Evolutionary conservation across 2,113 vertebrate species (phyloP), one percentile per base, ranked within the genome.

Genomic region (Calyptomena viridis): DNA sequence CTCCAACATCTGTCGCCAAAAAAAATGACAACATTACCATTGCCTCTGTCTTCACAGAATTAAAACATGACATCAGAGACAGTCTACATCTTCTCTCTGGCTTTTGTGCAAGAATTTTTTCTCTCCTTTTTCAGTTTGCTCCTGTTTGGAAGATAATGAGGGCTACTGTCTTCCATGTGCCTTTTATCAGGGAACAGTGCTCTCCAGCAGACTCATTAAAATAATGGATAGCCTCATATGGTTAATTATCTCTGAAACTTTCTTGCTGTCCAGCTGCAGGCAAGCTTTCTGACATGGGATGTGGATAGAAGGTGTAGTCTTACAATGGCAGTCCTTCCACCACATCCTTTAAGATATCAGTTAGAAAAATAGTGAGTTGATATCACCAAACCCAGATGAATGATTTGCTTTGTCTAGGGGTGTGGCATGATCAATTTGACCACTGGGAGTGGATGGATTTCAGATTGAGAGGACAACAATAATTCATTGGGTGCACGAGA

Each of bases 181-280:
- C 62, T 96, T 97, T 96, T 93, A 96, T 93, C 60, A 84, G 47
- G 64, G 83, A 92, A 84, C 28, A 91, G 69, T 66, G 42, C 42
- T 95, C 89, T 93, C 92, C 82, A 94, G 85, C 73, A 95, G 92
- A 56, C 74, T 97, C 85, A 96, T 97, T 98, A 97, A 97, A 98
- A 94, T 97, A 97, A 96, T 66, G 81, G 90, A 89, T 88, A 35
- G 71, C 92, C 91, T 94, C 60, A 93, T 82, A 84, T 84, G 67
- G 80, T 85, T 96, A 95, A 93, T 92, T 92, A 84, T 56, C 25
- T 76, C 91, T 86, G 72, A 83, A 96, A 96, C 52, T 44, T 92
- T 88, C 84, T 77, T 90, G 40, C 94, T 92, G 69, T 83, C 83
- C 85, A 90, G 53, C 86, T 95, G 79, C 72, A 94, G 88, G 67